Conservation (phyloP, 2,113 vertebrate genomes). For the Cheilinus undulatus region DNA sequence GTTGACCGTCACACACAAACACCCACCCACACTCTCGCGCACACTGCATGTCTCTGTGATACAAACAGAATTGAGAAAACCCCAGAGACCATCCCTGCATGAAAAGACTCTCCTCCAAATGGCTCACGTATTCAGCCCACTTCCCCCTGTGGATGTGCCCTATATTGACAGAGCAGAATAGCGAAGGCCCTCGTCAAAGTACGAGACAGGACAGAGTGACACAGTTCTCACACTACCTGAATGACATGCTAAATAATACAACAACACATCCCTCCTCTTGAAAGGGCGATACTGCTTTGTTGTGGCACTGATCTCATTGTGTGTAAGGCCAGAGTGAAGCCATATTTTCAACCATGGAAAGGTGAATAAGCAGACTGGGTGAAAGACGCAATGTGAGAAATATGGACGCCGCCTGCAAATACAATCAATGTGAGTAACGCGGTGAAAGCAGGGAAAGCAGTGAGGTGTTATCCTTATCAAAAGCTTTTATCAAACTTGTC, state of each 20-base stretch:
- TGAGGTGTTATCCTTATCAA: constrained; percentile 25
- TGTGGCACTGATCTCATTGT: constrained; percentile 21
- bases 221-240: constrained; percentile 78
- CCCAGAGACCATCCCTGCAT: constrained; percentile 62
- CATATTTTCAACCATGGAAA: constrained; percentile 8
- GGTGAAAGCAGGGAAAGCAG: background rate
- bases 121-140: constrained; percentile 65
- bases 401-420: constrained; percentile 21
- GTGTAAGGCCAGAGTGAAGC: background rate
- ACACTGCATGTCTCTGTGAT: constrained; percentile 43
- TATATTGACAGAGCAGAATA: constrained; percentile 75
- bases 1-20: constrained; percentile 36
- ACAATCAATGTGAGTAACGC: constrained; percentile 22
- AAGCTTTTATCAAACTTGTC: constrained; percentile 42
- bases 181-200: constrained; percentile 62
- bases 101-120: constrained; percentile 69
- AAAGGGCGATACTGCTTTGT: constrained; percentile 15
- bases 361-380: constrained; percentile 5
- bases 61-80: constrained; percentile 70
- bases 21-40: background rate
- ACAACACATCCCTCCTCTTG: background rate
- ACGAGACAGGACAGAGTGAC: constrained; percentile 63
- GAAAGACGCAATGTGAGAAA: constrained; percentile 5
- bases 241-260: constrained; percentile 45
- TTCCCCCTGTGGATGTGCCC: constrained; percentile 64